Base-by-base conservation (phyloP, 2,797 vertebrate genomes). In the Cossypha caffra region DNA sequence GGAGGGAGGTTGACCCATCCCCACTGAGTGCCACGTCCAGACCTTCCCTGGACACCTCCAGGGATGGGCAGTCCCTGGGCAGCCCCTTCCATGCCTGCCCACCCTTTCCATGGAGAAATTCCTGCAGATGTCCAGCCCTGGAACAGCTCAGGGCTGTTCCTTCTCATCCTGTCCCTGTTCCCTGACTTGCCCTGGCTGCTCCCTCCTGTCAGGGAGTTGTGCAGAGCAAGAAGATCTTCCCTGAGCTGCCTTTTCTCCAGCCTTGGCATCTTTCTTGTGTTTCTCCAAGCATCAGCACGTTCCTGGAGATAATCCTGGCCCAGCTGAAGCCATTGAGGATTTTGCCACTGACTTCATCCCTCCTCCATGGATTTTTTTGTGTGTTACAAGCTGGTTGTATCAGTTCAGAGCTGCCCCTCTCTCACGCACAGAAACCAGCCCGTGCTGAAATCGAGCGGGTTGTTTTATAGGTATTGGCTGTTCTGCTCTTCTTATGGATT, bases 261-360 rank as follows among this genome's bases (percentile, higher is more conserved):
- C 68, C 43, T 47, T 50, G 50, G 57, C 78, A 16, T 20, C 76
- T 37, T 17, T 75, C n/a, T 18, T 4, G 24, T 28, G n/a, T 85
- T 59, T 38, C 38, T 21, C 37, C 11, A 31, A 28, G 51, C 91
- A 43, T 13, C 92, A 61, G 20, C 86, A 11, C 1, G 0, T 83
- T 93, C 93, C 87, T 59, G 37, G 62, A 81, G 88, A 43, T 52
- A 19, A 55, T 52, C 54, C 83, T 83, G 66, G 64, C 67, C 69
- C 9, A 3, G 38, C 64, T 90, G 75, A 80, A 86, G 79, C 55
- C 76, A 3, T 2, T 63, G 76, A 62, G 68, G 80, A 16, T 90
- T 88, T 88, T 68, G 20, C 62, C 61, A 7, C 76, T 43, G 38
- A 8, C 78, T 92, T 33, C 52, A 61, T 69, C 77, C 38, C 45